These are phyloP conservation scores for Zosterops lateralis DNA, from an alignment of 2,113 vertebrate species.

Conservation along the genomic window DNA sequence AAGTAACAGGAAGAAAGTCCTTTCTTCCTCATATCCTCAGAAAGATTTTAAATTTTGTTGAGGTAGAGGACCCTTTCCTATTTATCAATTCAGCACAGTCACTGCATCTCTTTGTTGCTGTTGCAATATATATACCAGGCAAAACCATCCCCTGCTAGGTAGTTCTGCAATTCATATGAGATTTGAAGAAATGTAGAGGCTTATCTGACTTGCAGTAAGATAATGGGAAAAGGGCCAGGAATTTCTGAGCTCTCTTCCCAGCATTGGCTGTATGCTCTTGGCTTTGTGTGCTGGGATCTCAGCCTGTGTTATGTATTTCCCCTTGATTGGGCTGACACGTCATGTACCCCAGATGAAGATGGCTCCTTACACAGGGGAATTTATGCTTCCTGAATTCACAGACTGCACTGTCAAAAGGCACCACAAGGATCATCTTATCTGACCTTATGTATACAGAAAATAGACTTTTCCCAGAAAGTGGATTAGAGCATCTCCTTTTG, in stretches of 20 bases:
- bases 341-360: not conserved
- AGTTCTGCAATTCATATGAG: not conserved
- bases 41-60: not conserved
- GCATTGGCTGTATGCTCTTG: not conserved
- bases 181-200: not conserved
- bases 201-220: constrained; percentile 18
- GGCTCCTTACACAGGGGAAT: not conserved
- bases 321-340: not conserved
- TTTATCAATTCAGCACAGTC: not conserved
- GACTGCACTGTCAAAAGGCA: not conserved
- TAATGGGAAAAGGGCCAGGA: constrained; percentile 29
- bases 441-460: constrained; percentile 18
- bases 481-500: constrained; percentile 20
- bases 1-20: not conserved
- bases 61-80: not conserved
- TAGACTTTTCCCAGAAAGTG: not conserved
- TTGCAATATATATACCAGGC: not conserved
- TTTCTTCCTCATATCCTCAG: not conserved
- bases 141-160: not conserved
- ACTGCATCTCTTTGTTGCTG: not conserved
- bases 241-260: constrained; percentile 37
- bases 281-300: not conserved
- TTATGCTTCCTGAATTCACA: constrained; percentile 16
- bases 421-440: not conserved
- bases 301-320: not conserved